These are phyloP conservation scores for Meriones unguiculatus DNA, from an alignment of 2,113 vertebrate species.

Conservation along the genomic window DNA sequence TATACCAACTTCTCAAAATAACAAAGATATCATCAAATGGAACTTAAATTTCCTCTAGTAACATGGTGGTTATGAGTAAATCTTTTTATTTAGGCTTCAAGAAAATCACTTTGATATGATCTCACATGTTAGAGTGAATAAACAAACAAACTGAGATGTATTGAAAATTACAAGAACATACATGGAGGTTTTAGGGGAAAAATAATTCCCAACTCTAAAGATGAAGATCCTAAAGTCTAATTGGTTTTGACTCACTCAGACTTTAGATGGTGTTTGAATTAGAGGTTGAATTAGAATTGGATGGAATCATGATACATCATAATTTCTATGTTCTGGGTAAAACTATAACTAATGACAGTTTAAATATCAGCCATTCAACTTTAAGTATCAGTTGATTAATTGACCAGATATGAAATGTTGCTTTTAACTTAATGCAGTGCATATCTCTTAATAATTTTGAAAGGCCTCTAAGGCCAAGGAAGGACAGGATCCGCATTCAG, in stretches of 20 bases:
- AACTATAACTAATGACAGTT: background rate
- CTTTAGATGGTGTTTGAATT: background rate
- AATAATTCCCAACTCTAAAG: background rate
- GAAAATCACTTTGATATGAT: background rate
- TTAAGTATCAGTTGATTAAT: background rate
- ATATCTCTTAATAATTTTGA: background rate
- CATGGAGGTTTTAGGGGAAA: background rate
- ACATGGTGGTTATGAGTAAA: background rate
- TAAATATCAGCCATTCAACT: background rate
- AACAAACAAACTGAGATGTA: background rate
- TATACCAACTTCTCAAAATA: background rate
- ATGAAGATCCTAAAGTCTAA: background rate
- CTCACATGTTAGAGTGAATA: background rate
- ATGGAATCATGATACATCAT: background rate
- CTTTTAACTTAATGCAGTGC: conserved; percentile 17
- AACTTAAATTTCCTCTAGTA: background rate
- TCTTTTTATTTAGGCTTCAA: background rate
- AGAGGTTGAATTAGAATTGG: background rate
- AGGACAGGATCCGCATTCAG: background rate
- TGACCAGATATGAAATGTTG: background rate
- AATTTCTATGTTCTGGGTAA: background rate
- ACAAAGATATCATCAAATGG: background rate
- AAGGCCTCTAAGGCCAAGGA: background rate
- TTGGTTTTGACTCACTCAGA: background rate
- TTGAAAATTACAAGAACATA: background rate